Evolutionary conservation across 2,113 vertebrate species (phyloP).

Genomic region (Podarcis muralis): DNA sequence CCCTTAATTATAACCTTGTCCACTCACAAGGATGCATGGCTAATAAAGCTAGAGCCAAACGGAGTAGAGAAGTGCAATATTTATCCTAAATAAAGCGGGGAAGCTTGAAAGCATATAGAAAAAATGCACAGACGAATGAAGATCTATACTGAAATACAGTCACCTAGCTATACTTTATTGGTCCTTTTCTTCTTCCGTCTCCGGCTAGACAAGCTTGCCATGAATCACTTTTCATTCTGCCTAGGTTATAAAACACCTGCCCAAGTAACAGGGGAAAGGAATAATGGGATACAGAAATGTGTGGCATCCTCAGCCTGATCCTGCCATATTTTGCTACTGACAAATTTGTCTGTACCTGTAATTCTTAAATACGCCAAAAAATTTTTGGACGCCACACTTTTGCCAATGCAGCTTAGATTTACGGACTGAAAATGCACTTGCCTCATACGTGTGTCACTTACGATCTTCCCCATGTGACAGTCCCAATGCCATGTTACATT

Average conservation of each 20-base stretch:
- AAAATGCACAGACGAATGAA: slow-evolving; percentile 10
- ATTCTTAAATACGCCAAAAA: neutral
- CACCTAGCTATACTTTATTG: neutral
- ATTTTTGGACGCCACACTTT: neutral
- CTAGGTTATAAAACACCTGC: slow-evolving; percentile 6
- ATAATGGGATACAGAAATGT: neutral
- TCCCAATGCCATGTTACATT: neutral
- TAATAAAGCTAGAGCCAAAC: slow-evolving; percentile 4
- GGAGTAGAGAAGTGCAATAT: neutral
- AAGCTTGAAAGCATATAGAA: slow-evolving; percentile 21
- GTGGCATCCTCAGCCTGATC: neutral
- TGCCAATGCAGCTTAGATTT: neutral
- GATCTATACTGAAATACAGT: slow-evolving; percentile 4
- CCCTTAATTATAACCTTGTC: neutral
- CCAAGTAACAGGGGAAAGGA: slow-evolving; percentile 10
- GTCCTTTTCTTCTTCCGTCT: slow-evolving; percentile 9
- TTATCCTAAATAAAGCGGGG: neutral
- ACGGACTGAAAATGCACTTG: neutral
- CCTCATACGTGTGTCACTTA: neutral
- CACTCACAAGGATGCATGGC: neutral
- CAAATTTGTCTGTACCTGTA: neutral
- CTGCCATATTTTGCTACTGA: slow-evolving; percentile 16
- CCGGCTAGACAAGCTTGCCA: neutral
- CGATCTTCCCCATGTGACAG: neutral
- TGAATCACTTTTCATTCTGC: slow-evolving; percentile 15